Evolutionary conservation across 1,140 invertebrate genomes (phyloP), one percentile per base, ranked within the genome.

Genomic region (Conus ventricosus): DNA sequence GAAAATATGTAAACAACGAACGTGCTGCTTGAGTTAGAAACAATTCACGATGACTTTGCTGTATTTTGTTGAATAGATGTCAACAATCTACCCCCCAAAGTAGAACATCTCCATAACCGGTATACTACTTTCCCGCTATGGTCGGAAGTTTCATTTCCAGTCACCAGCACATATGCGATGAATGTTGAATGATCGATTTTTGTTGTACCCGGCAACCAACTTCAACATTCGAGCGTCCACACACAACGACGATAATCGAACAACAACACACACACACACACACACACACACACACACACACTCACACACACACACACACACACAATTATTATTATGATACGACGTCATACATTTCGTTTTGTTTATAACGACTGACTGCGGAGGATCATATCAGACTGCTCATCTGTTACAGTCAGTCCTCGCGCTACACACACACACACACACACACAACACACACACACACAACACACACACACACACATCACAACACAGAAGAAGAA

Each of bases 261-360:
- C 3, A 39, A 39, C 0, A 0, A 39, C 39, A 39, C 39, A 39
- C 39, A 39, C 39, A 39, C 39, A 39, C 39, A 39, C 39, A 39
- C 39, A 39, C 39, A 71, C 4, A 71, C 63, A 71, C 63, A 71
- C 63, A 71, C 15, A 71, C 63, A 71, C 63, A 71, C 63, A 71
- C 63, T 17, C 63, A 71, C 63, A 71, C 63, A 71, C 63, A 71
- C 63, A 71, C 63, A 71, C 63, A 71, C 63, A 71, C 63, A 71
- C 63, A 71, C 63, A 71, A n/a, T n/a, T n/a, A 39, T 39, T 39
- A 39, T 39, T 0, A 39, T 39, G 39, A 39, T 39, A 39, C 39
- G 39, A 39, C 39, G 39, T 39, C 39, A 39, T 39, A 39, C 39
- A 39, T n/a, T n/a, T n/a, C n/a, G n/a, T n/a, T n/a, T n/a, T n/a